Conservation (phyloP, 1,140 invertebrate genomes). For the Caenorhabditis elegans region WBcel235 BX284604.4:10935001-10935500, state of each 20-base stretch:
- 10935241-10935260: no score
- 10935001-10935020: constrained; percentile 74
- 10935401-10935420: no score
- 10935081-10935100: constrained; percentile 72
- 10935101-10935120: constrained; percentile 71
- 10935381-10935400: neutral
- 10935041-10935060: constrained; percentile 72
- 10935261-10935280: no score
- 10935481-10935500: constrained; percentile 23
- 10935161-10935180: constrained; percentile 19
- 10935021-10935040: constrained; percentile 73
- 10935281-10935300: no score
- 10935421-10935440: constrained; percentile 32
- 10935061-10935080: constrained; percentile 73
- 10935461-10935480: neutral
- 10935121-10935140: constrained; percentile 71
- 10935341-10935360: no score
- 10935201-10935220: no score
- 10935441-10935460: neutral
- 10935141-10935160: no score
- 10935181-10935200: no score
- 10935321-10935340: no score
- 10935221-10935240: no score
- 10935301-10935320: no score
- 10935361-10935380: no score